These are phyloP conservation scores for Esox lucius DNA, from an alignment of 2,797 vertebrate genomes.

Conservation along the genomic window DNA sequence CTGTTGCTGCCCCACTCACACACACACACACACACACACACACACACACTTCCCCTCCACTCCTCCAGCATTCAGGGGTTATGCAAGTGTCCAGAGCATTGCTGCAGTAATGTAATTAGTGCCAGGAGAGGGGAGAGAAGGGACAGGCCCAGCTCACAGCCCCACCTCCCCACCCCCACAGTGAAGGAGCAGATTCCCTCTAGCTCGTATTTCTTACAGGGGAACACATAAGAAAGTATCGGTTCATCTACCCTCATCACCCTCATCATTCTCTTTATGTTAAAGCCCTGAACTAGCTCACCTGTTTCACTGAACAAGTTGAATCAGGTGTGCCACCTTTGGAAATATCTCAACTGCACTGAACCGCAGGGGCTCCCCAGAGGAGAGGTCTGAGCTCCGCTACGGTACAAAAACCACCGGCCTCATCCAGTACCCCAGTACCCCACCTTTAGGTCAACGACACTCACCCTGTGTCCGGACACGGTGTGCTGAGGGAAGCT, in stretches of 20 bases:
- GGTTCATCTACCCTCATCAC: background rate
- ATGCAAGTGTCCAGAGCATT: slow-evolving; percentile 59
- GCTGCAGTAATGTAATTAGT: slow-evolving; percentile 66
- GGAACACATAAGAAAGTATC: too few species aligned
- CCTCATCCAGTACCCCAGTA: too few species aligned
- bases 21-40: slow-evolving; percentile 10
- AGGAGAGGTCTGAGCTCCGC: background rate
- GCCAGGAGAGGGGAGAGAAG: background rate
- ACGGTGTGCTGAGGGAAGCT: slow-evolving; percentile 74
- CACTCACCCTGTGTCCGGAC: slow-evolving; percentile 71
- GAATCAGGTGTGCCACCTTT: too few species aligned
- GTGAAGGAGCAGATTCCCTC: slow-evolving; percentile 33
- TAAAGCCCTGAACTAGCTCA: too few species aligned
- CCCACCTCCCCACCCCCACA: background rate
- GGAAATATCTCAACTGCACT: too few species aligned
- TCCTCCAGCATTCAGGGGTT: slow-evolving; percentile 49
- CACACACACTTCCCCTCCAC: slow-evolving; percentile 11
- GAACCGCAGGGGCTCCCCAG: too few species aligned
- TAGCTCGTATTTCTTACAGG: background rate
- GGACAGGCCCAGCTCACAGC: background rate
- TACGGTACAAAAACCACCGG: background rate
- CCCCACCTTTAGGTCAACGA: background rate
- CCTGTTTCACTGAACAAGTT: too few species aligned
- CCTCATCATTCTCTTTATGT: too few species aligned
- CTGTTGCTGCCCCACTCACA: slow-evolving; percentile 9